Evolutionary conservation across 2,888 invertebrate genomes (phyloP), one percentile per base, ranked within the genome.

Genomic region (Tenodera sinensis): DNA sequence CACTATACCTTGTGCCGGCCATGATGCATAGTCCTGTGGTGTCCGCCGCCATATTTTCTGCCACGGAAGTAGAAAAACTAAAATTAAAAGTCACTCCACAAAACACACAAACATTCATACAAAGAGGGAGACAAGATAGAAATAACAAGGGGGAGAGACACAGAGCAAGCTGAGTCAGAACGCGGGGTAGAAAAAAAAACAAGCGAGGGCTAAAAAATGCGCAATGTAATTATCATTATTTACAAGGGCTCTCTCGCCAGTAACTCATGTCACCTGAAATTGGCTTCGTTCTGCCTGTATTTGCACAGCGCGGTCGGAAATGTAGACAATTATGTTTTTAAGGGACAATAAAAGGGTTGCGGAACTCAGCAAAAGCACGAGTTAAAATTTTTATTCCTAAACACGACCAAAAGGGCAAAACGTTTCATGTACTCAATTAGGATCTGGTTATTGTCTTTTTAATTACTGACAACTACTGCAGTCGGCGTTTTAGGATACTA

Each of bases 191-290:
- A n/a, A 84, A 34, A n/a, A n/a, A 27, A 28, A 28, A 28, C 28
- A 83, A n/a, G 83, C 28, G 83, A 83, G 83, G n/a, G 15, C 27
- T 28, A 83, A 28, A 83, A 83, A 27, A 34, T 42, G 27, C 42
- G 84, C 42, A n/a, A 34, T 84, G 84, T 84, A 84, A 84, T 84
- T 84, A 84, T 84, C 84, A 84, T 84, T 84, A 84, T 84, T 84
- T 84, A 84, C 27, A 34, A 42, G 15, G 84, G 14, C n/a, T 34
- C 54, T 71, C 54, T 47, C 25, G 30, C n/a, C 54, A 14, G 42
- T 84, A 84, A 34, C n/a, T 84, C 42, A 42, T 84, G 42, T 84
- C 34, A 27, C n/a, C 42, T 84, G 42, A 84, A 84, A 84, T 84
- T 84, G 84, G 30, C 84, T 34, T 47, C 84, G 84, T 47, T 84